Base-by-base conservation (phyloP, 2,797 vertebrate species). In the Diglossa cyanea region DNA sequence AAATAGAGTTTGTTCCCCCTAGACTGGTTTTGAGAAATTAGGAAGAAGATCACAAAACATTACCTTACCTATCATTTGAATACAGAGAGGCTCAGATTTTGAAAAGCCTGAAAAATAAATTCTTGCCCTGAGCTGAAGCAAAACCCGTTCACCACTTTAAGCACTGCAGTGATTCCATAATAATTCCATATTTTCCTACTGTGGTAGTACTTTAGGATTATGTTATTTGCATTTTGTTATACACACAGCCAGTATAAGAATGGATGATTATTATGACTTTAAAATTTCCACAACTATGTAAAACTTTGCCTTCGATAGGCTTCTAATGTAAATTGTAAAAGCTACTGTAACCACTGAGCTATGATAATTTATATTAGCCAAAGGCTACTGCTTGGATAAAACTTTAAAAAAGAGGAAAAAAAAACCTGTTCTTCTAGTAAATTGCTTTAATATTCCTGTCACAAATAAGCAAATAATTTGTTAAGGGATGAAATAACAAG, bases 341-440 rank as follows among this genome's bases (percentile, higher is more conserved):
- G 18, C 18, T 87, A 42, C 42, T 74, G 13, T n/a, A 88, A 48
- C 33, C 31, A 58, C 51, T 33, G 55, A 62, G 9, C 5, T 70
- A 66, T 66, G 44, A 45, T 68, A 24, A 70, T 78, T 92, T 81
- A 21, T 39, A 78, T 35, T 65, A 84, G 33, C 60, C 44, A 86
- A 66, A 40, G 44, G 37, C 39, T 82, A 57, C 47, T 54, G 13
- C 28, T 88, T 68, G 39, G 54, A 68, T 78, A 75, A 86, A 78
- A 78, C 11, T 50, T 83, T 35, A 3, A 74, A 76, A 66, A 39
- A 19, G 1, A 6, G 17, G 4, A 0, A 30, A 23, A 55, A 23
- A 10, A 0, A 0, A 0, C 1, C 11, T 13, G 4, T 25, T 35
- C 9, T 68, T 76, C 7, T 45, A 23, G 6, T 65, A 84, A 78